Conservation (phyloP, 2,888 invertebrate species). For the Strigamia transsilvanica region DNA sequence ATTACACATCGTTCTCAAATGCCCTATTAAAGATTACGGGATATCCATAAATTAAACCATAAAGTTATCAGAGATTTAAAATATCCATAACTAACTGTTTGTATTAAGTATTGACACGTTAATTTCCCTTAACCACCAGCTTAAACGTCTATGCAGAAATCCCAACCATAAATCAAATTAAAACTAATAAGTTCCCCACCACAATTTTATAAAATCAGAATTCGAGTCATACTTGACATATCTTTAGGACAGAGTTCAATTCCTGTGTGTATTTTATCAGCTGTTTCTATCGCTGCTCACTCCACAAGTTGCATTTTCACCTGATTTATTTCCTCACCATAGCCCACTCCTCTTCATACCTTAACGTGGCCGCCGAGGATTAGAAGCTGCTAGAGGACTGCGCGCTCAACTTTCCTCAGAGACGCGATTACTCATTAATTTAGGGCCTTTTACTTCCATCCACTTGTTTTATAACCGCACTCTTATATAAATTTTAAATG, state of each 20-base stretch:
- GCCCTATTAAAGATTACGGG: background rate
- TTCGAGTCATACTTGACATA: background rate
- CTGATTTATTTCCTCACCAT: constrained; percentile 46
- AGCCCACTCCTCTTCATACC: constrained; percentile 43
- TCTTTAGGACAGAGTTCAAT: constrained; percentile 14
- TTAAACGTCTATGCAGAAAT: background rate
- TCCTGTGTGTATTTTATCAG: constrained; percentile 35
- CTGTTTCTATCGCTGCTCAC: constrained; percentile 40
- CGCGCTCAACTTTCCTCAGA: constrained; percentile 16
- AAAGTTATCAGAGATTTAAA: background rate
- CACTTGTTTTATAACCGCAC: constrained; percentile 30
- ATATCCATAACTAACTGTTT: background rate
- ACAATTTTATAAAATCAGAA: background rate
- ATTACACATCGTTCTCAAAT: constrained; percentile 11
- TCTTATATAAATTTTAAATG: constrained; percentile 37
- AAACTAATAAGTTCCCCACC: no score
- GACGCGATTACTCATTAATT: constrained; percentile 43
- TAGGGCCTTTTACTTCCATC: constrained; percentile 24
- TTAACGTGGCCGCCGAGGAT: constrained; percentile 45
- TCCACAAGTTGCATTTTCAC: constrained; percentile 49
- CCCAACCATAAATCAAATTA: background rate
- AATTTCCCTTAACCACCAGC: constrained; percentile 18
- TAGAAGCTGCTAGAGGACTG: constrained; percentile 32
- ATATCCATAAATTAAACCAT: background rate
- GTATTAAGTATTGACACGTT: background rate